These are phyloP conservation scores for Stichopus horrens DNA, from an alignment of 53 echinoderm and acorn worm genomes.

Conservation along the genomic window DNA sequence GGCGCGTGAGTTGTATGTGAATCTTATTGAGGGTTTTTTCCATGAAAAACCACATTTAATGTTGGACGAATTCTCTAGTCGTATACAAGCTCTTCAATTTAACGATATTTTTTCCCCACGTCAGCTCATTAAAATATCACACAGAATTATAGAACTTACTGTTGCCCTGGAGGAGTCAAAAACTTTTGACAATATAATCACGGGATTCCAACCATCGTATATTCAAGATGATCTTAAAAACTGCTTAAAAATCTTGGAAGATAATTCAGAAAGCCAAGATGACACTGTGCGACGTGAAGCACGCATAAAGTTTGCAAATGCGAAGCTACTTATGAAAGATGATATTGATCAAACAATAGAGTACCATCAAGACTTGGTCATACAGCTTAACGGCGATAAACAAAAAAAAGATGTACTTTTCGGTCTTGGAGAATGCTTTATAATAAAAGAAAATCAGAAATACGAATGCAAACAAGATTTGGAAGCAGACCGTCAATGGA, in stretches of 20 bases:
- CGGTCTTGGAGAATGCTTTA: slow-evolving; percentile 12
- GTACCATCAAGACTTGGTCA: background rate
- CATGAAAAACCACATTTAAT: too few relatives aligned
- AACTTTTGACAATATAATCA: too few relatives aligned
- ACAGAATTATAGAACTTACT: too few relatives aligned
- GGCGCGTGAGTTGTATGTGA: too few relatives aligned
- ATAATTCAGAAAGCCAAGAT: background rate
- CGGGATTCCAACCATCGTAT: too few relatives aligned
- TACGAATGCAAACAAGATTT: background rate
- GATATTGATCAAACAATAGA: background rate
- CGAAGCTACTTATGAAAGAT: background rate
- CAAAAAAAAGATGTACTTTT: background rate
- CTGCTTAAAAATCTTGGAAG: background rate
- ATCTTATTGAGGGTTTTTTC: too few relatives aligned
- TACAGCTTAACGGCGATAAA: too few relatives aligned
- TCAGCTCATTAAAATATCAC: too few relatives aligned
- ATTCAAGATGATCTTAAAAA: background rate
- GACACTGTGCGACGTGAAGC: background rate
- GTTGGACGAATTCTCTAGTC: too few relatives aligned
- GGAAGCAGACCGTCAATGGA: background rate
- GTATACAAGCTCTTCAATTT: too few relatives aligned
- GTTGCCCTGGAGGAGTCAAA: too few relatives aligned
- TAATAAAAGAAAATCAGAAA: background rate
- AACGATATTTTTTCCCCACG: too few relatives aligned
- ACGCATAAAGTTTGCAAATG: background rate